A percentile compares a stretch with the other conserved stretches of the same genome.
These are phyloP conservation scores for Muscina levida DNA, from an alignment of 2,888 invertebrate species.

Conservation along the genomic window DNA sequence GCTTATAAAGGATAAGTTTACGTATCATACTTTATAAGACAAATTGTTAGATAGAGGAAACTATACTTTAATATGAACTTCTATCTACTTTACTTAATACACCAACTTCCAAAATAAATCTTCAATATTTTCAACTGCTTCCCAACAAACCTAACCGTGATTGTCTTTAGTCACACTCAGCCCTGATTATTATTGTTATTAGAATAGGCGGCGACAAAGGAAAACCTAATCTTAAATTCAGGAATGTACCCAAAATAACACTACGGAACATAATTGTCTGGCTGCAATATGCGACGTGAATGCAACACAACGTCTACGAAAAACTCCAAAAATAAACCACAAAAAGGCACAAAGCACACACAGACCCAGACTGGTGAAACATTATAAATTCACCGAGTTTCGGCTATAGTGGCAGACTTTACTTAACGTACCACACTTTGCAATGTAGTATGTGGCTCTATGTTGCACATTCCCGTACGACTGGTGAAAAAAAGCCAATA, in stretches of 20 bases:
- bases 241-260: conserved; percentile 17
- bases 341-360: conserved; percentile 18
- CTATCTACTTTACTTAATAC: too few relatives aligned
- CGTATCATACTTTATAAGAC: too few relatives aligned
- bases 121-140: too few relatives aligned
- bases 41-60: too few relatives aligned
- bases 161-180: not conserved
- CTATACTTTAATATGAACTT: too few relatives aligned
- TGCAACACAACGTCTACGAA: conserved; percentile 33
- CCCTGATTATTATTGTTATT: conserved; percentile 7
- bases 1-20: too few relatives aligned
- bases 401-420: conserved; percentile 27
- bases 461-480: conserved; percentile 12
- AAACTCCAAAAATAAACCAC: conserved; percentile 41
- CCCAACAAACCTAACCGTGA: too few relatives aligned
- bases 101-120: too few relatives aligned
- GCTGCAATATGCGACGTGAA: conserved; percentile 13
- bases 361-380: conserved; percentile 3
- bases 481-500: conserved; percentile 21
- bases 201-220: conserved; percentile 22
- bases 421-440: not conserved
- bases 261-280: conserved; percentile 34
- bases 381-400: conserved; percentile 15
- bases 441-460: not conserved
- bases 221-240: conserved; percentile 48